These are phyloP conservation scores for Ctenoplectra terminalis DNA, from an alignment of 1,140 invertebrate species.

Conservation along the genomic window DNA sequence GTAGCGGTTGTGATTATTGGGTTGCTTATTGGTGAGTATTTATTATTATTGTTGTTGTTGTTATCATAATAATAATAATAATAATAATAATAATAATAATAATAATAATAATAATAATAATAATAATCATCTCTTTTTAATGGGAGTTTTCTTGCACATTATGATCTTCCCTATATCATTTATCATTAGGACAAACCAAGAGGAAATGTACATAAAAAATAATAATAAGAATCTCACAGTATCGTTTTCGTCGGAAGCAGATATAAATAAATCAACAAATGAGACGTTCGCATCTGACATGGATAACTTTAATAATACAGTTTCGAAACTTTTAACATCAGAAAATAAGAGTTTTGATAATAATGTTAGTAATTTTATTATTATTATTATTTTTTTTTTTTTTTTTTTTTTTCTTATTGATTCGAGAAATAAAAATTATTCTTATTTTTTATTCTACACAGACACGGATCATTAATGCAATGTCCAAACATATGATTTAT, in stretches of 20 bases:
- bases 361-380: constrained; percentile 47
- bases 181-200: constrained; percentile 78
- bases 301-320: constrained; percentile 10
- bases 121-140: too few relatives aligned
- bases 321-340: constrained; percentile 6
- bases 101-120: too few relatives aligned
- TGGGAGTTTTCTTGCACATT: not conserved
- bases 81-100: too few relatives aligned
- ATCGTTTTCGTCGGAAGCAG: constrained; percentile 55
- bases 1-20: constrained; percentile 86
- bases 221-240: not conserved
- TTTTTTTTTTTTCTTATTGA: not conserved
- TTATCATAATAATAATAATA: too few relatives aligned
- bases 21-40: constrained; percentile 81
- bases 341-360: constrained; percentile 76
- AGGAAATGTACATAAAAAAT: constrained; percentile 66
- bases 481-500: constrained; percentile 21
- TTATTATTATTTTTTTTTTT: too few relatives aligned
- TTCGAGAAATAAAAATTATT: not conserved
- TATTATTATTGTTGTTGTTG: not conserved
- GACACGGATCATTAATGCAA: constrained; percentile 28
- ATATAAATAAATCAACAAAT: constrained; percentile 75
- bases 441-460: constrained; percentile 19
- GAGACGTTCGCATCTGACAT: not conserved
- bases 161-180: not conserved